A percentile compares a stretch with the other conserved stretches of the same genome.
These are phyloP conservation scores for Cheirogaleus medius DNA, from an alignment of 2,113 vertebrate genomes.

Conservation along the genomic window DNA sequence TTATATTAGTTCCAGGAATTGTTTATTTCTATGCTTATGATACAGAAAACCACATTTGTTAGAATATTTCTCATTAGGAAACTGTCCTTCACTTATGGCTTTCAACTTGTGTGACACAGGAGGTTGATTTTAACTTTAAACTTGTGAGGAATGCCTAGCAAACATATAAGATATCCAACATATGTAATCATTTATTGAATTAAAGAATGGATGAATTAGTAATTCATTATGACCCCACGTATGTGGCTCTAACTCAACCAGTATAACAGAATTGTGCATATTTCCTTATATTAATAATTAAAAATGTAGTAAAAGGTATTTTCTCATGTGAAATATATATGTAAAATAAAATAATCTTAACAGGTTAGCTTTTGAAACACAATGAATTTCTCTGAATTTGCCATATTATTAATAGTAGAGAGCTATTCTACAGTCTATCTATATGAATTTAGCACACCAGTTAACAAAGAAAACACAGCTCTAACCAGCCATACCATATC, in stretches of 20 bases:
- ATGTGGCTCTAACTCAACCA: background rate
- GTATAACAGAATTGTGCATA: background rate
- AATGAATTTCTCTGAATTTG: slow-evolving; percentile 12
- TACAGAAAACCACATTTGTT: background rate
- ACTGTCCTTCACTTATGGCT: background rate
- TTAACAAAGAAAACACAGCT: background rate
- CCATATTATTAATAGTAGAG: background rate
- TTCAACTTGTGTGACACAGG: background rate
- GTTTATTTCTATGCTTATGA: background rate
- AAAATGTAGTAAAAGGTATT: background rate
- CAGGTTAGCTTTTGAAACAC: background rate
- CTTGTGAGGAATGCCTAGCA: background rate
- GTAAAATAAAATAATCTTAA: background rate
- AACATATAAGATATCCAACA: background rate
- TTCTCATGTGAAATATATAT: background rate
- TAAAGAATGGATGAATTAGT: background rate
- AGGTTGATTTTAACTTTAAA: background rate
- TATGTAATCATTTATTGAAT: background rate
- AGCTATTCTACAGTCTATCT: background rate
- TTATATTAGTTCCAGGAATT: background rate
- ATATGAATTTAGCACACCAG: background rate
- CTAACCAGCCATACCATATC: background rate
- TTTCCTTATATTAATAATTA: slow-evolving; percentile 27
- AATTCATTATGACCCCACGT: background rate
- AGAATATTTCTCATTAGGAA: background rate